Evolutionary conservation across 2,113 vertebrate species (phyloP), one percentile per base, ranked within the genome.

Genomic region (Anhinga rufa): DNA sequence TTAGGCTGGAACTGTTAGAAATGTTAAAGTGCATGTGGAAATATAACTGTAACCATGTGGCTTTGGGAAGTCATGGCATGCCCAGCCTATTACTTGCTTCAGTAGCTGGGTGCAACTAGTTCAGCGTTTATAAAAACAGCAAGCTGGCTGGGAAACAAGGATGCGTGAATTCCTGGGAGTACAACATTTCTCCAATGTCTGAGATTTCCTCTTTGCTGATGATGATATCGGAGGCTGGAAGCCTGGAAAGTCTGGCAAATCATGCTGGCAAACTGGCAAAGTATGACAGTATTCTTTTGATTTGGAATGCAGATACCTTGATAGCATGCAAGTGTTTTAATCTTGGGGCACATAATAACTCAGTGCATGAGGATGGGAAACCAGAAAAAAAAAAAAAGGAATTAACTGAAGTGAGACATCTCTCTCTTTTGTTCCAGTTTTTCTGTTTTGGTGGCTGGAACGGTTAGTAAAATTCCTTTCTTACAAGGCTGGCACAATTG

Each of bases 231-330:
- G 77, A 85, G 42, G 91, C 94, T 94, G 81, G 66, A 96, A 97
- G 91, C 94, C 84, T 97, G 94, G 92, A 95, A 96, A 94, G 86
- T 82, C 78, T 96, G 96, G 92, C 94, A 96, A 87, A 87, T 66
- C 3, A 4, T 91, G 74, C 88, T 91, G 95, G 93, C 93, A 97
- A 90, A 86, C 46, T 86, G 78, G 94, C 49, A 54, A n/a, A 70
- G 75, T 82, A 95, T 94, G 90, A 82, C 93, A 95, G 71, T 80
- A 58, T 88, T 69, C 58, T 90, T 75, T 52, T 86, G 77, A 95
- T 90, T 94, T 57, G 82, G 81, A 62, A 20, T 0, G 7, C 55
- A 82, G 92, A 95, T 93, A 96, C 76, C 68, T 92, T 82, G 55
- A 93, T 46, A 92, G 80, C 6, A 34, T 84, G 61, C 16, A 71